Evolutionary conservation across 2,113 vertebrate genomes (phyloP), one percentile per base, ranked within the genome.

Genomic region (Clupea harengus): DNA sequence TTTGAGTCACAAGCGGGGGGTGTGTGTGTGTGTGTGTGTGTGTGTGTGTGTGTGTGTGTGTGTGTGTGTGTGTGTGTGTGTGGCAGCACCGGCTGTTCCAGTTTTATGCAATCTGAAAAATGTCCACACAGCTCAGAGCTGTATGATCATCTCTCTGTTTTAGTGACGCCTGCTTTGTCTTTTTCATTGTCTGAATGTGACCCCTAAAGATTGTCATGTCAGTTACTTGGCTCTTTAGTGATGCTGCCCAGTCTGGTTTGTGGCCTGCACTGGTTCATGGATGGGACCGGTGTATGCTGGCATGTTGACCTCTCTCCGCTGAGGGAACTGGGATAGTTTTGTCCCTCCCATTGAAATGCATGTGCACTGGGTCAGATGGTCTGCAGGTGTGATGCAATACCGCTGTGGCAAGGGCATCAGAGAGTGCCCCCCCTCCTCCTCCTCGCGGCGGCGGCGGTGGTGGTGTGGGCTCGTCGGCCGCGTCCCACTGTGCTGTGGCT

Each of bases 1-100:
- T 72, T 72, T 72, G 64, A 28, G n/a, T 72, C 64, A 72, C 64
- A 13, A 72, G n/a, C n/a, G n/a, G n/a, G n/a, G 64, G 64, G n/a
- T 28, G 64, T 28, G 64, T 72, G 64, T 72, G 7, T 72, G 25
- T 60, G 54, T 57, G 17, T 22, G 18, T 57, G 54, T 20, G 54
- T 18, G 54, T 52, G 50, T 52, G 50, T 15, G 15, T 22, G 57
- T 52, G 50, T 46, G 57, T 18, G 50, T 52, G 50, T 52, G 50
- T 46, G 45, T 20, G 57, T 15, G 50, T 52, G 50, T 52, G 50
- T 52, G 50, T 52, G 50, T 52, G 52, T 54, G 52, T 47, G 5
- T 15, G 64, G 6, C 8, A 32, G 64, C n/a, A 72, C 64, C 3
- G 11, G 64, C n/a, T 28, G 25, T 10, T 72, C 11, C 8, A 72